Conservation (phyloP, 2,888 invertebrate genomes). For the Drosophila macrothrix region DNA sequence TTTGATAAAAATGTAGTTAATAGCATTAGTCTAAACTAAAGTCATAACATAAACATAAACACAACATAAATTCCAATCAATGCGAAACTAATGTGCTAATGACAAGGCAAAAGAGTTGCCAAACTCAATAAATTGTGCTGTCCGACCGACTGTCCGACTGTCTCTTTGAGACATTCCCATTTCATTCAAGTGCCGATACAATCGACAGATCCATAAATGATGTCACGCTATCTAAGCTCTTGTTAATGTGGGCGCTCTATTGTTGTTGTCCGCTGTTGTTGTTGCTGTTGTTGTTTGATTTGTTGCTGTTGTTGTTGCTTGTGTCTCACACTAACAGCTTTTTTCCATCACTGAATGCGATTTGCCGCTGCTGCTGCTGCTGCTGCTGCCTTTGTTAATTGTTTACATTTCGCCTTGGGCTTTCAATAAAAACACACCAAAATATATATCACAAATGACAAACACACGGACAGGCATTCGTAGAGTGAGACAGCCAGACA, state of each 20-base stretch:
- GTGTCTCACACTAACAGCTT: slow-evolving; percentile 63
- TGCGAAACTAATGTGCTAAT: slow-evolving; percentile 69
- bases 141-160: neutral
- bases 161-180: slow-evolving; percentile 4
- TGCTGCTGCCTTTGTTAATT: slow-evolving; percentile 57
- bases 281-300: slow-evolving; percentile 14
- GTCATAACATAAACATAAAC: slow-evolving; percentile 69
- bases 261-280: slow-evolving; percentile 25
- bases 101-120: slow-evolving; percentile 63
- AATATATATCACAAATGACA: slow-evolving; percentile 72
- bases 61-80: slow-evolving; percentile 79
- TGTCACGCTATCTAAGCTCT: slow-evolving; percentile 64
- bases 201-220: slow-evolving; percentile 54
- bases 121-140: slow-evolving; percentile 53
- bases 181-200: slow-evolving; percentile 15
- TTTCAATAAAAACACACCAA: slow-evolving; percentile 59
- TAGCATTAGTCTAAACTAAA: slow-evolving; percentile 66
- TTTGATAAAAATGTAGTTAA: slow-evolving; percentile 27
- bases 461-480: slow-evolving; percentile 19
- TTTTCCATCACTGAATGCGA: slow-evolving; percentile 55
- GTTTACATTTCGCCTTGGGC: slow-evolving; percentile 77
- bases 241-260: slow-evolving; percentile 68
- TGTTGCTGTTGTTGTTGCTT: slow-evolving; percentile 16
- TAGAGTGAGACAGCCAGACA: neutral
- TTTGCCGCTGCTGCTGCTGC: slow-evolving; percentile 35